phyloP scores from a whole-genome alignment of 2,113 vertebrate species.

The Calidris pugnax region DNA sequence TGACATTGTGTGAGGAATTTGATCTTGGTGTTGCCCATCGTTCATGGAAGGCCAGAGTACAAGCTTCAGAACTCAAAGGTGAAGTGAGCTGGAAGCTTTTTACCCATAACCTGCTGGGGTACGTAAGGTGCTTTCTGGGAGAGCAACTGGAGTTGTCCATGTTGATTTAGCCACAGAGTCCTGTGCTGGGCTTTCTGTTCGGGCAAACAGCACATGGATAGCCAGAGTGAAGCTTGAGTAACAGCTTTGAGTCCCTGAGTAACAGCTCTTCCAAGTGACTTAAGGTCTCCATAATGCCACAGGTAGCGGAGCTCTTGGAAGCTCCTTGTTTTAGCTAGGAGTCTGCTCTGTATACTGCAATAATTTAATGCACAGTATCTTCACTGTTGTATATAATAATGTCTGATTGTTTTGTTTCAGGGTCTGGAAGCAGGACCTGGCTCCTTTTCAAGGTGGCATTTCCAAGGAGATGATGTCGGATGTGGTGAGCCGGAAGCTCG shows the following conservation, averaged over 20 bases:
- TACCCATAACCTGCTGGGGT: neutral
- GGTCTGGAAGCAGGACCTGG: conserved; percentile 85
- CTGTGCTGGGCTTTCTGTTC: neutral
- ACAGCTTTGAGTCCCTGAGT: neutral
- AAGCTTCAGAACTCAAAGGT: neutral
- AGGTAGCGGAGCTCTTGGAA: neutral
- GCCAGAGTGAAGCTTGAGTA: neutral
- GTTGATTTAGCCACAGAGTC: neutral
- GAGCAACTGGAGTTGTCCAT: neutral
- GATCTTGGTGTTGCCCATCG: neutral
- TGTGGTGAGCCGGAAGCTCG: conserved; percentile 82
- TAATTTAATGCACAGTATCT: neutral
- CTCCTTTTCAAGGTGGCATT: conserved; percentile 84
- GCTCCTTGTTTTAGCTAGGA: neutral
- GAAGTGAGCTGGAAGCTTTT: neutral
- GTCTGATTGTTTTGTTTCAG: conserved; percentile 69
- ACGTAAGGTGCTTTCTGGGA: neutral
- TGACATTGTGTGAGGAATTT: neutral
- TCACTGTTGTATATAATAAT: neutral
- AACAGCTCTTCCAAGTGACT: neutral
- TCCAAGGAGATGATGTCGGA: conserved; percentile 82
- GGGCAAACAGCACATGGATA: neutral
- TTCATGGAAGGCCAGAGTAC: neutral
- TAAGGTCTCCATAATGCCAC: neutral
- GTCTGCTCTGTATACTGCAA: neutral